Conservation (phyloP, 2,113 vertebrate species). For the Poecilia latipinna region DNA sequence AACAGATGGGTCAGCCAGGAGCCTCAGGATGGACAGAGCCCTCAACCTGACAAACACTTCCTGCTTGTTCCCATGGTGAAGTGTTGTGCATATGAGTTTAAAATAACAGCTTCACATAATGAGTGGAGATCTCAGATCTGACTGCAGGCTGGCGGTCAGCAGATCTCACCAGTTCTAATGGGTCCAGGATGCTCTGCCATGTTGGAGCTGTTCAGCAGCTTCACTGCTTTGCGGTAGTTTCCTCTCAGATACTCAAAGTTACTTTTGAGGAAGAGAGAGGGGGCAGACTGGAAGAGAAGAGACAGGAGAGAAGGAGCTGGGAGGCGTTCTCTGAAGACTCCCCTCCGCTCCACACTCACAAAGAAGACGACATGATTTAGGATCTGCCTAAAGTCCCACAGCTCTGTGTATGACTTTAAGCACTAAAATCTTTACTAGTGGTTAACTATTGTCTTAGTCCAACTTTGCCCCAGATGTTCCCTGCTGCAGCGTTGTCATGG, state of each 20-base stretch:
- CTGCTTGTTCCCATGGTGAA: too few species aligned
- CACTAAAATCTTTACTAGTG: background rate
- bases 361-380: too few species aligned
- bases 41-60: too few species aligned
- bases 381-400: too few species aligned
- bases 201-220: conserved; percentile 96
- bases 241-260: conserved; percentile 98
- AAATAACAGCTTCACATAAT: background rate
- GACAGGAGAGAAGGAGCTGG: conserved; percentile 6
- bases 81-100: background rate
- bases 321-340: too few species aligned
- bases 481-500: background rate
- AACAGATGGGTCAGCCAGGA: background rate
- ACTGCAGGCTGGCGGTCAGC: too few species aligned
- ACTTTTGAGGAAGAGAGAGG: conserved; percentile 97
- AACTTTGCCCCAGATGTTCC: background rate
- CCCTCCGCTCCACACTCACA: too few species aligned
- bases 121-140: too few species aligned
- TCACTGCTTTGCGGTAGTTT: conserved; percentile 98
- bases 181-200: conserved; percentile 96
- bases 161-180: conserved; percentile 91
- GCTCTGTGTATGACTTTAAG: too few species aligned
- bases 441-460: background rate
- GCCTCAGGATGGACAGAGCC: too few species aligned
- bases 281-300: conserved; percentile 86